A percentile compares a stretch with the other conserved stretches of the same genome.
Evolutionary conservation across 2,888 invertebrate species (phyloP).

Genomic region (Conomelus anceps): DNA sequence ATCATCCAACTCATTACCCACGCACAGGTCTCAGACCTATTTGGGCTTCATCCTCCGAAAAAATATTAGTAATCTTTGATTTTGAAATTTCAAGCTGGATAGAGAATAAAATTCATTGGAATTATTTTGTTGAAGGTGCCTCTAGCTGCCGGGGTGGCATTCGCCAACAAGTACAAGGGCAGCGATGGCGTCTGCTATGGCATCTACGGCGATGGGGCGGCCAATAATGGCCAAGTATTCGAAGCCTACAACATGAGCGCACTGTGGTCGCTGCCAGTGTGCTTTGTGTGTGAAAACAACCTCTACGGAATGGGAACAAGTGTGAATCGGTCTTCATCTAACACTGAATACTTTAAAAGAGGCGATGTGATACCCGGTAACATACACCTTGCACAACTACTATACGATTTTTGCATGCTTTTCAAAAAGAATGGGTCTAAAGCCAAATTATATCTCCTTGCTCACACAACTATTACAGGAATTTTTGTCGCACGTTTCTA

Average conservation of each 20-base stretch:
- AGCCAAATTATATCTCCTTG: too few species aligned
- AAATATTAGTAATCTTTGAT: too few species aligned
- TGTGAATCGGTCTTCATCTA: slow-evolving; percentile 77
- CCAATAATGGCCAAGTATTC: background rate
- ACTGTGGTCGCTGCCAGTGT: slow-evolving; percentile 84
- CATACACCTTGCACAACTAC: too few species aligned
- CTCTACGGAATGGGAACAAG: slow-evolving; percentile 80
- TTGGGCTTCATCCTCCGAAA: too few species aligned
- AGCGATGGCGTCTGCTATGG: slow-evolving; percentile 81
- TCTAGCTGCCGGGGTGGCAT: slow-evolving; percentile 86
- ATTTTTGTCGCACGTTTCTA: too few species aligned
- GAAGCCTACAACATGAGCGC: slow-evolving; percentile 84
- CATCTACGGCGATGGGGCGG: slow-evolving; percentile 71
- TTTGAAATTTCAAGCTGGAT: too few species aligned
- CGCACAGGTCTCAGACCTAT: too few species aligned
- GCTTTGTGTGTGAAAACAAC: slow-evolving; percentile 97
- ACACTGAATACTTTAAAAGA: slow-evolving; percentile 82
- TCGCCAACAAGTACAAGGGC: slow-evolving; percentile 81
- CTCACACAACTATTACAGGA: too few species aligned
- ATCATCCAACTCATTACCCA: too few species aligned
- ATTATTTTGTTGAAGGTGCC: slow-evolving; percentile 65
- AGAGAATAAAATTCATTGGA: too few species aligned
- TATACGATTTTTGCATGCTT: too few species aligned
- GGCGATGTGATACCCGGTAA: slow-evolving; percentile 90
- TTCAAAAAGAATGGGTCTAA: too few species aligned